Conservation (phyloP, 2,888 invertebrate species). For the Lithophane leautieri region DNA sequence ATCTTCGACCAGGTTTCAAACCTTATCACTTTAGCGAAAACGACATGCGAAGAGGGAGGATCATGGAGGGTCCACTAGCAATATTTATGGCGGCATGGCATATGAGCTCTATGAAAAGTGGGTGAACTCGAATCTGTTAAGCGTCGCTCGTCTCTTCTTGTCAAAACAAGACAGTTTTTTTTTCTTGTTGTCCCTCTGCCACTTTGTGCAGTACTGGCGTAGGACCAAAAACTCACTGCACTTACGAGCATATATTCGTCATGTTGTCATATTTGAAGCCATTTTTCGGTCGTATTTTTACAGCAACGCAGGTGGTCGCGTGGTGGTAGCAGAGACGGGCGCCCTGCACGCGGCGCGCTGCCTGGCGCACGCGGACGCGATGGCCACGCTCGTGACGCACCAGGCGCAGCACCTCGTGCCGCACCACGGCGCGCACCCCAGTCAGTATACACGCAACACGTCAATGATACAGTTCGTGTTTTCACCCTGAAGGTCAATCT, state of each 20-base stretch:
- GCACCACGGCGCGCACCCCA: constrained; percentile 85
- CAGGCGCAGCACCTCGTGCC: constrained; percentile 90
- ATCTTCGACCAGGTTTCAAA: not conserved
- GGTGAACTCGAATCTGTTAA: no score
- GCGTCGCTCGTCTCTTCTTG: no score
- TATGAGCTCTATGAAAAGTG: no score
- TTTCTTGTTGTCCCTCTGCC: not conserved
- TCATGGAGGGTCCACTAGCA: no score
- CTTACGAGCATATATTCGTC: not conserved
- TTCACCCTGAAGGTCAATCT: not conserved
- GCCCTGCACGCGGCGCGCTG: constrained; percentile 88
- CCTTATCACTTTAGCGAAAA: not conserved
- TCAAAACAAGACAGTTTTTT: no score
- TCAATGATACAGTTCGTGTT: not conserved
- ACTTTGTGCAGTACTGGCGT: not conserved
- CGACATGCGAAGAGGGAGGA: no score
- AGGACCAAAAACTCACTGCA: not conserved
- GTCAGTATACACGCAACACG: constrained; percentile 70
- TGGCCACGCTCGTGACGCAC: constrained; percentile 89
- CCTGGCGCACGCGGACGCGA: constrained; percentile 90
- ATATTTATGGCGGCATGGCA: no score
- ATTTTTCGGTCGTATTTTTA: not conserved
- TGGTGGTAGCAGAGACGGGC: constrained; percentile 84
- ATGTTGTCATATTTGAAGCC: not conserved
- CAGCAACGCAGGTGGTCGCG: constrained; percentile 65